These are phyloP conservation scores for Danaus melanippus DNA, from an alignment of 1,140 invertebrate species.

Conservation along the genomic window DNA sequence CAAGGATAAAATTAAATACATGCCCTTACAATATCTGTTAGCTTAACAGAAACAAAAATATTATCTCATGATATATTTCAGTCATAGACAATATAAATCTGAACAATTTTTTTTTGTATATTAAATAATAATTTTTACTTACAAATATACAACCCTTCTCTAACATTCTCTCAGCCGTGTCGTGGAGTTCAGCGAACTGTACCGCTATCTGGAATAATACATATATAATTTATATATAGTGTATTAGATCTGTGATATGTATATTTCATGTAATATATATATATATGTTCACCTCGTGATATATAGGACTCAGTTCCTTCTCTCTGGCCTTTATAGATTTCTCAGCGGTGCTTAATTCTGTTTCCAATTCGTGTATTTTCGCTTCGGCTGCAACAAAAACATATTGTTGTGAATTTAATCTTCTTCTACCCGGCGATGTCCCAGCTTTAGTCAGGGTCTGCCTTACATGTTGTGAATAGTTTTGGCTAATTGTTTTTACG, in stretches of 20 bases:
- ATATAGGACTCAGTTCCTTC: slow-evolving; percentile 86
- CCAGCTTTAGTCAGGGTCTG: too few relatives aligned
- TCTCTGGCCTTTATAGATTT: slow-evolving; percentile 83
- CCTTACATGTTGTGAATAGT: too few relatives aligned
- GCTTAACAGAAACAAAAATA: too few relatives aligned
- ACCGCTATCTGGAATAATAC: slow-evolving; percentile 81
- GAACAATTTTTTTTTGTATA: too few relatives aligned
- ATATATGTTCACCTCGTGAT: slow-evolving; percentile 76
- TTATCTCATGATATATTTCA: too few relatives aligned
- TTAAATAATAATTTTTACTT: slow-evolving; percentile 32
- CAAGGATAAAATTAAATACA: too few relatives aligned
- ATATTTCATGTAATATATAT: slow-evolving; percentile 2
- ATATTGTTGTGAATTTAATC: too few relatives aligned
- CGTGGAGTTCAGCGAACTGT: slow-evolving; percentile 97
- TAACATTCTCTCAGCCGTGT: slow-evolving; percentile 96
- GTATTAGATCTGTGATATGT: not conserved
- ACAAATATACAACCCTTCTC: slow-evolving; percentile 94
- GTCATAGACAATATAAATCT: too few relatives aligned
- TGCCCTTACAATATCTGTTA: too few relatives aligned
- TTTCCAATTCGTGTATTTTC: slow-evolving; percentile 50
- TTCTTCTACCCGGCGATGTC: too few relatives aligned
- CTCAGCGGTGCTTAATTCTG: slow-evolving; percentile 76
- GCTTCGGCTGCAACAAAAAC: slow-evolving; percentile 39
- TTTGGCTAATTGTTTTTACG: too few relatives aligned
- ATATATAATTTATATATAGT: slow-evolving; percentile 2